Evolutionary conservation across 2,797 vertebrate species (phyloP).

Genomic region (Neosalanx taihuensis): DNA sequence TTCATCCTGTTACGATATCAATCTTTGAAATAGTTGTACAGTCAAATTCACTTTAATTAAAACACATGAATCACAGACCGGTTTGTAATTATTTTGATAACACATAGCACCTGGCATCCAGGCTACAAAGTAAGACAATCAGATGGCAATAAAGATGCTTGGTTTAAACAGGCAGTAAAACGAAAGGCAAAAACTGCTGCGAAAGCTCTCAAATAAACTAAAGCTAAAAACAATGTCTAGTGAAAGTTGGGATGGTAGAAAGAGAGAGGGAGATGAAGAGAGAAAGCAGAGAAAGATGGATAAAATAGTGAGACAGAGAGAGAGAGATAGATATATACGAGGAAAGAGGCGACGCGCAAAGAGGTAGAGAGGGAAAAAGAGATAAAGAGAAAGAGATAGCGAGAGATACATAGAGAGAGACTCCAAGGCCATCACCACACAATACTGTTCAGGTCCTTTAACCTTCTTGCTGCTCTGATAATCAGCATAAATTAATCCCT

Average conservation of each 20-base stretch:
- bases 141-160: constrained; percentile 42
- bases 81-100: constrained; percentile 33
- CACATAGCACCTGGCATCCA: constrained; percentile 15
- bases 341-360: too few species aligned
- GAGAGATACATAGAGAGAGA: background rate
- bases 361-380: background rate
- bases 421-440: constrained; percentile 19
- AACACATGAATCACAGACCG: constrained; percentile 20
- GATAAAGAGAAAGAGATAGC: background rate
- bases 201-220: constrained; percentile 9
- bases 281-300: background rate
- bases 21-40: too few species aligned
- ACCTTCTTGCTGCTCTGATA: constrained; percentile 19
- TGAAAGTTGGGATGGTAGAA: too few species aligned
- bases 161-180: constrained; percentile 34
- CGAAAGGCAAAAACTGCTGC: constrained; percentile 17
- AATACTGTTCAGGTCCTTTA: constrained; percentile 17
- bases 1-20: too few species aligned
- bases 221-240: too few species aligned
- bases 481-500: constrained; percentile 45
- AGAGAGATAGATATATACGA: background rate
- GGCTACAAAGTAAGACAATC: constrained; percentile 27
- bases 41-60: too few species aligned
- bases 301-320: too few species aligned
- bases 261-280: too few species aligned